A percentile compares a stretch with the other conserved stretches of the same genome.
These are phyloP conservation scores for Paracentrotus lividus DNA, from an alignment of 53 echinoderm and acorn worm genomes.

Conservation along the genomic window DNA sequence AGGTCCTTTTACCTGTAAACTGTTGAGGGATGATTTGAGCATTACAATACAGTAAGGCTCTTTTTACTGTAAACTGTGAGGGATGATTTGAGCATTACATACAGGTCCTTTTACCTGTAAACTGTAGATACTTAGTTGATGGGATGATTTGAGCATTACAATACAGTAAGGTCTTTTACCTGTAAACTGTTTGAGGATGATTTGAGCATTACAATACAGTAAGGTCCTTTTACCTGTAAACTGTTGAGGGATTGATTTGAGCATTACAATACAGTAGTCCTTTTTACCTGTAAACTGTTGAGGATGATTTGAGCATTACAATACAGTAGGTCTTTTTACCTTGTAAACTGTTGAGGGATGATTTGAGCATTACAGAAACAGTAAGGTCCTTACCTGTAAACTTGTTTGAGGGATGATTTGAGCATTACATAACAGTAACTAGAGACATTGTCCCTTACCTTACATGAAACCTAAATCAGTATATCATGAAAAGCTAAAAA, in stretches of 20 bases:
- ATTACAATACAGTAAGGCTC: conserved; percentile 74
- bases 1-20: conserved; percentile 81
- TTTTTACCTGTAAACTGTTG: conserved; percentile 83
- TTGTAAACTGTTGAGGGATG: conserved; percentile 92
- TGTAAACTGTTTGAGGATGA: conserved; percentile 90
- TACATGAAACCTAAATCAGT: too few relatives aligned
- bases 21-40: conserved; percentile 90
- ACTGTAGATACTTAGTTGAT: too few relatives aligned
- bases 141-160: too few relatives aligned
- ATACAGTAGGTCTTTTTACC: conserved; percentile 46
- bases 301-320: conserved; percentile 66
- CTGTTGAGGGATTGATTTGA: conserved; percentile 93
- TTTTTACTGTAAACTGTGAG: conserved; percentile 89
- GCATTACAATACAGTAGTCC: conserved; percentile 83
- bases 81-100: conserved; percentile 85
- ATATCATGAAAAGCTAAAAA: too few relatives aligned
- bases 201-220: background rate
- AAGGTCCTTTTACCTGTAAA: conserved; percentile 78
- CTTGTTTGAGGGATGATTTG: conserved; percentile 89
- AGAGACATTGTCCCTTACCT: too few relatives aligned
- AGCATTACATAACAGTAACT: too few relatives aligned
- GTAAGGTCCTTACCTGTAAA: conserved; percentile 71
- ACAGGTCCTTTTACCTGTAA: too few relatives aligned
- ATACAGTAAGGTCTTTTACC: conserved; percentile 61
- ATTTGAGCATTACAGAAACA: conserved; percentile 87